phyloP scores from a whole-genome alignment of 2,113 vertebrate genomes.

The Scomber scombrus region DNA sequence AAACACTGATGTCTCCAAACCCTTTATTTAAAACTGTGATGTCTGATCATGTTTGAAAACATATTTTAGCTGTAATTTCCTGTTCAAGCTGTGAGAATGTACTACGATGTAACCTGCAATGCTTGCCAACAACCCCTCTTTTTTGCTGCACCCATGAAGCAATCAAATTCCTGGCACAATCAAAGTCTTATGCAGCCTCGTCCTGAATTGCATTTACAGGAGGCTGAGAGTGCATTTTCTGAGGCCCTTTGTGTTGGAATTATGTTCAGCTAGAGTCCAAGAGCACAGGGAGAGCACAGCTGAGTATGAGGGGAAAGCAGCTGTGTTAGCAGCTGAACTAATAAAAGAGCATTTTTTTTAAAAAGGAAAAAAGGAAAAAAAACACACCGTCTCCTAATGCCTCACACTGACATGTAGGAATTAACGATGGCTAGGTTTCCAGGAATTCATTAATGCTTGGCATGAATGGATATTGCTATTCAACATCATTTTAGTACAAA shows the following conservation, averaged over 20 bases:
- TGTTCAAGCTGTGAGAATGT: constrained; percentile 12
- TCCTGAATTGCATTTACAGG: constrained; percentile 66
- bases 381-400: constrained; percentile 45
- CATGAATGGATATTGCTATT: constrained; percentile 54
- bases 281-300: constrained; percentile 37
- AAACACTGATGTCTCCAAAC: constrained; percentile 7
- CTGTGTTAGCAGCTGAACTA: constrained; percentile 65
- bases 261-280: constrained; percentile 57
- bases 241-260: constrained; percentile 69
- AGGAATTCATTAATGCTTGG: constrained; percentile 55
- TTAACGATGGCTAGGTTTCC: constrained; percentile 39
- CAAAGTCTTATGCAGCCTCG: constrained; percentile 39
- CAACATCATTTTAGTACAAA: constrained; percentile 42
- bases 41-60: constrained; percentile 36
- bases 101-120: neutral
- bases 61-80: constrained; percentile 8
- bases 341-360: constrained; percentile 54
- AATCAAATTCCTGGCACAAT: constrained; percentile 61
- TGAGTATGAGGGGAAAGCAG: constrained; percentile 51
- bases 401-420: constrained; percentile 44
- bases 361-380: constrained; percentile 27
- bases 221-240: constrained; percentile 68
- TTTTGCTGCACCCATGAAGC: constrained; percentile 37
- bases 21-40: constrained; percentile 6
- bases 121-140: constrained; percentile 26